Conservation (phyloP, 2,113 vertebrate species). For the Pungitius pungitius region DNA sequence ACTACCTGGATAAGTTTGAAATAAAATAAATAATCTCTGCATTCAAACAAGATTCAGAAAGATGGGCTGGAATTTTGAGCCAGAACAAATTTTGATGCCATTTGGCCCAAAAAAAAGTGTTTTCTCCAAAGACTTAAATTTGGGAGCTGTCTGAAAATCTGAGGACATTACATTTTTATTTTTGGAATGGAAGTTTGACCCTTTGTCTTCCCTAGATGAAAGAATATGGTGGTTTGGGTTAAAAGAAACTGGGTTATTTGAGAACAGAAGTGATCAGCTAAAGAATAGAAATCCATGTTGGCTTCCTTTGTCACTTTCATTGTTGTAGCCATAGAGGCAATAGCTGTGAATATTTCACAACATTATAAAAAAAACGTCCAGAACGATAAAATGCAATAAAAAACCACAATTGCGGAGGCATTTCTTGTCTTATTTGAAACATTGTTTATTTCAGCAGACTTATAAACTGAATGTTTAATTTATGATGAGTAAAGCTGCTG, state of each 20-base stretch:
- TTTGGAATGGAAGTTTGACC: not conserved
- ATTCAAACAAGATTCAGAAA: too few species aligned
- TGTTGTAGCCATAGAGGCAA: not conserved
- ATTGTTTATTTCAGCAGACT: constrained; percentile 11
- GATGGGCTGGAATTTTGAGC: too few species aligned
- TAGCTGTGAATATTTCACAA: constrained; percentile 25
- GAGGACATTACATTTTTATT: not conserved
- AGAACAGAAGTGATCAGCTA: not conserved
- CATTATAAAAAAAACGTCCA: not conserved
- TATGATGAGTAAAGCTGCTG: not conserved
- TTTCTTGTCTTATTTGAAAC: constrained; percentile 23
- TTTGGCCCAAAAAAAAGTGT: too few species aligned
- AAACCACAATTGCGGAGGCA: constrained; percentile 20
- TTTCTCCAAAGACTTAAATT: too few species aligned
- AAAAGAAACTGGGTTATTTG: not conserved
- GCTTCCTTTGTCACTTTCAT: not conserved
- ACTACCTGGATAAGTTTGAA: not conserved
- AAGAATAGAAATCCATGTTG: too few species aligned
- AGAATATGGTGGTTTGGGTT: not conserved
- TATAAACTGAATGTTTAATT: not conserved
- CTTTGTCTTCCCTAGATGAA: not conserved
- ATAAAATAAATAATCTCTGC: not conserved
- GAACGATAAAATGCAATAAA: not conserved
- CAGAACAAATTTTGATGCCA: too few species aligned
- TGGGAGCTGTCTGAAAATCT: too few species aligned